phyloP scores from a whole-genome alignment of 2,113 vertebrate species.

The Hipposideros armiger region DNA sequence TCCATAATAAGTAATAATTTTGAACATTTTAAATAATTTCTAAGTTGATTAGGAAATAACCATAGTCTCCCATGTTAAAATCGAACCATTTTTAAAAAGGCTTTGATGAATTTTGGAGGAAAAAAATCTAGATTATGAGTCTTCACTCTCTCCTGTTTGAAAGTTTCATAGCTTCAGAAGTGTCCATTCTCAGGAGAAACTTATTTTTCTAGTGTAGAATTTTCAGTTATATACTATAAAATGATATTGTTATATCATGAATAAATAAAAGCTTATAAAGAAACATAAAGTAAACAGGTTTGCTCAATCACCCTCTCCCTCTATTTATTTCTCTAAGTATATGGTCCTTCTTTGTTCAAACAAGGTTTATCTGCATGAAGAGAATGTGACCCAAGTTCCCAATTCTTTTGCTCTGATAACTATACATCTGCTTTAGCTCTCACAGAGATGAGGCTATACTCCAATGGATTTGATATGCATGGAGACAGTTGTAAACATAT shows the following conservation, averaged over 20 bases:
- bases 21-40: background rate
- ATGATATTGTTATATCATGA: background rate
- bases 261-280: background rate
- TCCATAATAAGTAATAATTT: background rate
- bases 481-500: background rate
- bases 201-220: background rate
- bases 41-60: background rate
- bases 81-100: background rate
- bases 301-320: background rate
- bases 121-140: background rate
- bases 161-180: background rate
- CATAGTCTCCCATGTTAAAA: background rate
- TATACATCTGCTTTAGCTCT: background rate
- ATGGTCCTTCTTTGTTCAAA: background rate
- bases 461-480: background rate
- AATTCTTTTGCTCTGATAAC: background rate
- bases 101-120: background rate
- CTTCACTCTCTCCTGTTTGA: constrained; percentile 36
- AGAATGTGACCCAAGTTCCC: background rate
- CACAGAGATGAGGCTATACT: background rate
- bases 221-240: background rate
- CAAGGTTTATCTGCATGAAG: background rate
- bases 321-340: background rate
- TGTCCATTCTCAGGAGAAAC: background rate
- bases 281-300: background rate